Evolutionary conservation across 2,113 vertebrate species (phyloP).

Genomic region (Poecile atricapillus): DNA sequence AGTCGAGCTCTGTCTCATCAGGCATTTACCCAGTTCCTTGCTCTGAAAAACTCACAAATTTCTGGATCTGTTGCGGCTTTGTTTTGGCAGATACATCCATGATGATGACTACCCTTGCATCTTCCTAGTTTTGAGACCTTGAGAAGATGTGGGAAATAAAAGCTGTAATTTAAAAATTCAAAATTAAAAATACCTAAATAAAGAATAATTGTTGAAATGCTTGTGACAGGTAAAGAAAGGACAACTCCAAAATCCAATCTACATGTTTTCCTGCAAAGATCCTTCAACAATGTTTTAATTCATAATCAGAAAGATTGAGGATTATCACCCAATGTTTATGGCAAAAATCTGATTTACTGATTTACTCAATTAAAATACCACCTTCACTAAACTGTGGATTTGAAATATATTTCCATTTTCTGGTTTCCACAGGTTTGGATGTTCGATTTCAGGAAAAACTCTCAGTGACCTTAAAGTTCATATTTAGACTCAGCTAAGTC

Average conservation of each 20-base stretch:
- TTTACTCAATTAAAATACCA: neutral
- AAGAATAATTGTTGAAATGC: neutral
- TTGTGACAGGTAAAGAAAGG: neutral
- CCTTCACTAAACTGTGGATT: neutral
- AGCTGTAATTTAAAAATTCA: neutral
- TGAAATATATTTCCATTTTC: neutral
- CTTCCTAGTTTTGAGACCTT: neutral
- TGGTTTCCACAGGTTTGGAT: neutral
- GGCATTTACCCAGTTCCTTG: neutral
- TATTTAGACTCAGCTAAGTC: slow-evolving; percentile 35
- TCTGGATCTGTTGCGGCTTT: neutral
- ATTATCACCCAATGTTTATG: neutral
- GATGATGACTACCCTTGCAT: neutral
- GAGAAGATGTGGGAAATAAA: neutral
- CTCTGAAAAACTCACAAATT: neutral
- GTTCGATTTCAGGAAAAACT: neutral
- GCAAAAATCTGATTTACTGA: neutral
- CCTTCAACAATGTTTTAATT: neutral
- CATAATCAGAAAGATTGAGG: neutral
- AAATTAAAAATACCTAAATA: neutral
- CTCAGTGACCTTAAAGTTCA: neutral
- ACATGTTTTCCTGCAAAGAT: neutral
- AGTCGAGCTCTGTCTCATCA: neutral
- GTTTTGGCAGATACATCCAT: neutral
- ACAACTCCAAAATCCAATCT: neutral